Evolutionary conservation across 2,888 invertebrate genomes (phyloP).

Genomic region (Xylophagus ater): DNA sequence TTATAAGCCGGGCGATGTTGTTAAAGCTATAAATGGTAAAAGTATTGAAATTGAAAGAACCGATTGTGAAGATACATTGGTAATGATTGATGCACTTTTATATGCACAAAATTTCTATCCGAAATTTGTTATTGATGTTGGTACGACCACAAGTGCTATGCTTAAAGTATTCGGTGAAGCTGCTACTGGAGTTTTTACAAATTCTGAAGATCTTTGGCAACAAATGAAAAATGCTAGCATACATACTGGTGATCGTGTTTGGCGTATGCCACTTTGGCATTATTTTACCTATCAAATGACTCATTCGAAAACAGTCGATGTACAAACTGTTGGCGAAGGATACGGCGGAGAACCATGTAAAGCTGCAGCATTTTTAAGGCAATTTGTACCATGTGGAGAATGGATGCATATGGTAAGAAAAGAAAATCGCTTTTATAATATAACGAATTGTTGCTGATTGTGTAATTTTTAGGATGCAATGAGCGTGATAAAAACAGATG

Average conservation of each 20-base stretch:
- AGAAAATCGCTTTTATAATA: background rate
- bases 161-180: slow-evolving; percentile 49
- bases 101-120: slow-evolving; percentile 67
- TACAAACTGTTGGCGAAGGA: slow-evolving; percentile 44
- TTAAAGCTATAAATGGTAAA: slow-evolving; percentile 61
- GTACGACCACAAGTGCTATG: slow-evolving; percentile 61
- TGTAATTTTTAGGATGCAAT: slow-evolving; percentile 47
- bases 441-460: too few species aligned
- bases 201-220: slow-evolving; percentile 57
- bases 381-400: slow-evolving; percentile 55
- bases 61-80: slow-evolving; percentile 63
- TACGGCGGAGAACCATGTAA: slow-evolving; percentile 52
- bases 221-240: slow-evolving; percentile 55
- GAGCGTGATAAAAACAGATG: slow-evolving; percentile 60
- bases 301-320: slow-evolving; percentile 40
- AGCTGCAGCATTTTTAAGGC: slow-evolving; percentile 65
- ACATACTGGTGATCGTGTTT: slow-evolving; percentile 65
- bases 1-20: slow-evolving; percentile 66
- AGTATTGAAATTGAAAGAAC: slow-evolving; percentile 62
- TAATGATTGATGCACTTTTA: slow-evolving; percentile 63
- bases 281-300: slow-evolving; percentile 54
- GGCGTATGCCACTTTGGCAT: slow-evolving; percentile 74
- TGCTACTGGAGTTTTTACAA: slow-evolving; percentile 62
- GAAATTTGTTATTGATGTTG: slow-evolving; percentile 59
- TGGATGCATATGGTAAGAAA: slow-evolving; percentile 64